phyloP scores from a whole-genome alignment of 2,888 invertebrate species.

The Neocrepidodera transversa region DNA sequence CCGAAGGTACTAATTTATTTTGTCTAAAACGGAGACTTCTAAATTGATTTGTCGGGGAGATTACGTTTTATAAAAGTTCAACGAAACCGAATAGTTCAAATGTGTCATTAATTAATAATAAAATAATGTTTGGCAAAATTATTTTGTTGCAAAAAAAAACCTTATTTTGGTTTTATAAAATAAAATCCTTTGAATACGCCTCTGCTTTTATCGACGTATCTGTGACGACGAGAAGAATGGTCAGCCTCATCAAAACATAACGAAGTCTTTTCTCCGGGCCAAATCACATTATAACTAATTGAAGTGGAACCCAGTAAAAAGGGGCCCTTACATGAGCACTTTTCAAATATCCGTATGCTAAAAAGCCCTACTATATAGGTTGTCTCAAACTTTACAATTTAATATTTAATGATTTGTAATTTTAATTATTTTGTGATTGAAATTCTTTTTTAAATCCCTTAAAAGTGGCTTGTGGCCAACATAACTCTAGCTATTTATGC shows the following conservation, averaged over 20 bases:
- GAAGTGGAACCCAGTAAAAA: conserved; percentile 56
- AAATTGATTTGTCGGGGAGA: conserved; percentile 1
- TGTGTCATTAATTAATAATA: no score
- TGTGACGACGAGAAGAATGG: conserved; percentile 53
- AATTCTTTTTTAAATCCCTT: no score
- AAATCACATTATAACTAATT: conserved; percentile 61
- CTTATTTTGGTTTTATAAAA: no score
- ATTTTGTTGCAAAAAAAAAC: no score
- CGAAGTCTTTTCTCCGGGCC: conserved; percentile 58
- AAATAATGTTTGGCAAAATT: no score
- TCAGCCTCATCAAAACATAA: conserved; percentile 60
- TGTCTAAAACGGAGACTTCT: conserved; percentile 7
- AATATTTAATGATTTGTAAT: no score
- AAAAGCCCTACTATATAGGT: background rate
- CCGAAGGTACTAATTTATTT: conserved; percentile 46
- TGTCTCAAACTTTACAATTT: no score
- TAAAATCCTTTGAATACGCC: conserved; percentile 19
- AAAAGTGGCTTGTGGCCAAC: no score
- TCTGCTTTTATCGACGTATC: conserved; percentile 36
- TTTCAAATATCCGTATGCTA: conserved; percentile 6
- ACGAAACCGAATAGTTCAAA: no score
- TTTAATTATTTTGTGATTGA: no score
- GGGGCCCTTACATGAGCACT: conserved; percentile 22
- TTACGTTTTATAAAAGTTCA: no score
- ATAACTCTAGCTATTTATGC: no score